These are phyloP conservation scores for Drosophila barbarae DNA, from an alignment of 2,888 invertebrate species.

Conservation along the genomic window DNA sequence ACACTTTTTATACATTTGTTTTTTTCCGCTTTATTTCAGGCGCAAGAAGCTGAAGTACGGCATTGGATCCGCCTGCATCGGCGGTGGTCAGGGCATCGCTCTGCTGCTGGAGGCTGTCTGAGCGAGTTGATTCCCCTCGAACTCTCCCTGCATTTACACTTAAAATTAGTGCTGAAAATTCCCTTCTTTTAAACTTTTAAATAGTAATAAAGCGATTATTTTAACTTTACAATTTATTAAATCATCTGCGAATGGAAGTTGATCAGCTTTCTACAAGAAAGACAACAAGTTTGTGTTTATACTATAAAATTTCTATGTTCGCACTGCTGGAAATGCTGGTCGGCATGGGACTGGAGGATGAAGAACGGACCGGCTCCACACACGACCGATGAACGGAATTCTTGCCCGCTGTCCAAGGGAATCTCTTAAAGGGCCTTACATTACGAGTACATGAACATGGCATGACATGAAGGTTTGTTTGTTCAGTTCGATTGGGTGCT, in stretches of 20 bases:
- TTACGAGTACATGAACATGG: slow-evolving; percentile 49
- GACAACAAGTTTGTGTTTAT: slow-evolving; percentile 50
- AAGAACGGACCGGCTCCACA: slow-evolving; percentile 15
- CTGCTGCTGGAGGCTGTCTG: slow-evolving; percentile 87
- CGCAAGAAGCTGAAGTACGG: slow-evolving; percentile 91
- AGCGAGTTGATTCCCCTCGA: slow-evolving; percentile 11
- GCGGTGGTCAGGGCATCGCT: slow-evolving; percentile 99
- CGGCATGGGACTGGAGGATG: slow-evolving; percentile 19
- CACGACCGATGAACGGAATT: slow-evolving; percentile 49
- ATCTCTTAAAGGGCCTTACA: slow-evolving; percentile 60
- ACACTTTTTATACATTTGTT: too few relatives aligned
- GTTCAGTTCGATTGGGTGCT: slow-evolving; percentile 80
- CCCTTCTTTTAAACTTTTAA: slow-evolving; percentile 6
- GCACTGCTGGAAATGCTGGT: slow-evolving; percentile 46
- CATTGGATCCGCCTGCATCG: slow-evolving; percentile 98
- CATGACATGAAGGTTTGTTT: slow-evolving; percentile 18
- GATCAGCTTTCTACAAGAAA: slow-evolving; percentile 67
- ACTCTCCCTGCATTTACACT: slow-evolving; percentile 49
- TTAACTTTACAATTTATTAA: slow-evolving; percentile 55
- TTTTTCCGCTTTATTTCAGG: slow-evolving; percentile 80
- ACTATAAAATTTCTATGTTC: slow-evolving; percentile 42
- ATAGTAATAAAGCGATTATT: slow-evolving; percentile 37
- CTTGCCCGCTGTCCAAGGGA: slow-evolving; percentile 46
- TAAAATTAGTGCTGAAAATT: slow-evolving; percentile 37
- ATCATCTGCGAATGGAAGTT: slow-evolving; percentile 51